Base-by-base conservation (phyloP, 1,140 invertebrate species). In the Holcopasites calliopsidis region DNA sequence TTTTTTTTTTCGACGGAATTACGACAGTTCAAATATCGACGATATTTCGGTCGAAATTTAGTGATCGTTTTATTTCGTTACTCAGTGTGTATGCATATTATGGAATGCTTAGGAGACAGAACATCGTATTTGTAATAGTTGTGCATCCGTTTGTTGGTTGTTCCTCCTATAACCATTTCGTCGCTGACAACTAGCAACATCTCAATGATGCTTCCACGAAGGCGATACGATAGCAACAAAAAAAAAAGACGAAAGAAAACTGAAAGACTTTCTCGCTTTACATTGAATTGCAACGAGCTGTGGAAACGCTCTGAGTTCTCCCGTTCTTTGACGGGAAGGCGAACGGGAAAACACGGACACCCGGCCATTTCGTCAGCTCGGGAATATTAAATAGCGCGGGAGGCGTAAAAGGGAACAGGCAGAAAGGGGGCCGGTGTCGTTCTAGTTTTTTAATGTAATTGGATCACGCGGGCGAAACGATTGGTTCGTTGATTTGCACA, bases 91-190 rank as follows among this genome's bases (percentile, higher is more conserved):
- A 66, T 60, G 69, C 18, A 60, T 58, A 73, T 86, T 82, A 85
- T 89, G 85, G 88, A 89, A 90, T 90, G 88, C 86, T 83, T 89
- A 89, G 88, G 83, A 80, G 79, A 81, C 77, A 85, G 74, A 84
- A 79, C 78, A 61, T 76, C 85, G 83, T 88, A 88, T 87, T 76
- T 85, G 49, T 66, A 50, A 66, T 90, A 89, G 88, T 79, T 86
- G 80, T 89, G 89, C 89, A 89, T 90, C 87, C 78, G 71, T 74
- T 74, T 86, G 86, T 83, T 88, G 82, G 80, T 87, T 86, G 79
- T 76, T 82, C 40, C 77, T 69, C 70, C 79, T 74, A 73, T 83
- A 80, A 81, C 77, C 61, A 70, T 82, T 78, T 76, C 70, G 60
- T 82, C 65, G 21, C 40, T 13, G 65, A 60, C 33, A 21, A 55